Conservation (phyloP, 1,140 invertebrate genomes). For the Brachionus paranguensis region DNA sequence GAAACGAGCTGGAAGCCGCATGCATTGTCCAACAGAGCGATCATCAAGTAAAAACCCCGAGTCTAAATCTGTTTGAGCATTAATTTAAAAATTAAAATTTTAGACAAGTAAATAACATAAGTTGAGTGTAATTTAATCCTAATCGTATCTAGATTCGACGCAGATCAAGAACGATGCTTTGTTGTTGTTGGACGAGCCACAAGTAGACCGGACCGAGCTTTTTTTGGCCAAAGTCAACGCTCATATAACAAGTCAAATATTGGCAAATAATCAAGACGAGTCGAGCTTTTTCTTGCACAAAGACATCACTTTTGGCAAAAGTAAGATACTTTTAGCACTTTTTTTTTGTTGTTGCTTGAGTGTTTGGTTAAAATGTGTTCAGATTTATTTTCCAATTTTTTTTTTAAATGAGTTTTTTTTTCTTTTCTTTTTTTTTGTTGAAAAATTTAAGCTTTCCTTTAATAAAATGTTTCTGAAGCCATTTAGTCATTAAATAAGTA, state of each 20-base stretch:
- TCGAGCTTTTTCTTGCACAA: slow-evolving; percentile 10
- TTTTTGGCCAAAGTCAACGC: slow-evolving; percentile 30
- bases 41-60: neutral
- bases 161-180: neutral
- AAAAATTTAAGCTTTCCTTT: neutral
- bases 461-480: neutral
- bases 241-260: slow-evolving; percentile 32
- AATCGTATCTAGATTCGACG: neutral
- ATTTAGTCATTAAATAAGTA: neutral
- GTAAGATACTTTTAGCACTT: neutral
- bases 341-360: neutral
- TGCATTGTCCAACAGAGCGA: neutral
- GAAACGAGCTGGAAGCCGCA: neutral
- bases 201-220: neutral
- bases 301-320: slow-evolving; percentile 29
- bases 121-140: neutral
- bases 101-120: neutral
- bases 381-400: neutral
- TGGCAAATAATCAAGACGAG: neutral
- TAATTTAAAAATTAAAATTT: neutral
- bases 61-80: too few species aligned
- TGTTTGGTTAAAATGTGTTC: neutral
- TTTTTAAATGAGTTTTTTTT: too few species aligned
- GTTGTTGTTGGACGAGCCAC: neutral
- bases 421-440: neutral